Conservation (phyloP, 2,797 vertebrate genomes). For the Chanos chanos region DNA sequence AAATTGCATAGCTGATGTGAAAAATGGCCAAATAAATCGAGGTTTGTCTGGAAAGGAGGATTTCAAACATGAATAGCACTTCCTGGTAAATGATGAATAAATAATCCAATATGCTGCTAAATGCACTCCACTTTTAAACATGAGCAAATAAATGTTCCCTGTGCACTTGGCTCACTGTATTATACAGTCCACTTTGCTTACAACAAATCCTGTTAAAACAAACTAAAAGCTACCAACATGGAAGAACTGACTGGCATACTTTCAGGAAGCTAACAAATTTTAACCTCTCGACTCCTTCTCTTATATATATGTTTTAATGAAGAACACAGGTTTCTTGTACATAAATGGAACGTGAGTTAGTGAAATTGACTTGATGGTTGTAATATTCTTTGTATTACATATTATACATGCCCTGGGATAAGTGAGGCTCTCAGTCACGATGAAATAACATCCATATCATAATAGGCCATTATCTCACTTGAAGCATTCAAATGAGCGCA, state of each 20-base stretch:
- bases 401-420: no score
- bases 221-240: slow-evolving; percentile 45
- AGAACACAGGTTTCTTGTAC: no score
- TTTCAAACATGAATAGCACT: slow-evolving; percentile 41
- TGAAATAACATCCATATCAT: no score
- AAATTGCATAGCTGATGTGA: slow-evolving; percentile 41
- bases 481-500: no score
- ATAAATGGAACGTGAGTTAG: no score
- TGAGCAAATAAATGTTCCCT: slow-evolving; percentile 50
- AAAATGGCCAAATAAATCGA: slow-evolving; percentile 45
- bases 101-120: slow-evolving; percentile 46
- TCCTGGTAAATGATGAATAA: slow-evolving; percentile 50
- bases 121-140: slow-evolving; percentile 49
- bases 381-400: no score
- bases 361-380: no score
- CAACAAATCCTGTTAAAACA: slow-evolving; percentile 49
- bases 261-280: slow-evolving; percentile 34
- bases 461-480: no score
- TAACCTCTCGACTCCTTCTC: slow-evolving; percentile 26
- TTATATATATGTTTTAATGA: no score
- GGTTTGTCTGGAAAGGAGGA: slow-evolving; percentile 28
- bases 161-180: slow-evolving; percentile 39
- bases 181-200: slow-evolving; percentile 42
- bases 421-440: no score
- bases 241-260: slow-evolving; percentile 35